Evolutionary conservation across 2,888 invertebrate species (phyloP), one percentile per base, ranked within the genome.

Genomic region (Sinelater perroti): DNA sequence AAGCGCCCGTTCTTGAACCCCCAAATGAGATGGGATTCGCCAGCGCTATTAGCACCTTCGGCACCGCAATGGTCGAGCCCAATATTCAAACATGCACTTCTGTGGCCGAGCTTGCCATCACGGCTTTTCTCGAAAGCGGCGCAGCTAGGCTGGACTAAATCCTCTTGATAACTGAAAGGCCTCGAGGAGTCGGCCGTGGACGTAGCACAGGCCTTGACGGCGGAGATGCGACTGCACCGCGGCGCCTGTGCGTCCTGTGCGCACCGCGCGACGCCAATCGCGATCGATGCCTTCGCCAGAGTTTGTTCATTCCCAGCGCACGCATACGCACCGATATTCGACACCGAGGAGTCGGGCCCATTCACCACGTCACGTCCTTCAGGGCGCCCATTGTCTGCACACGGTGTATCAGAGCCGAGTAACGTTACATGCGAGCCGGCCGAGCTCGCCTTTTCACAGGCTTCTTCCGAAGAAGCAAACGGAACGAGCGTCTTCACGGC

Each of bases 221-320:
- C 69, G 73, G 71, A 62, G 63, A 61, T 70, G 70, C 72, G 75
- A 75, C 74, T 73, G 73, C 73, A 71, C 69, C 71, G 73, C 72
- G 72, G 68, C 72, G 73, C 69, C 70, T 68, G 69, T 70, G 67
- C 69, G 72, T n/a, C 72, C 70, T 67, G 69, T 70, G 67, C 69
- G 72, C 72, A 71, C 66, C 69, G 63, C 61, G 64, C 71, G 72
- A 70, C 72, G 72, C 68, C 71, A 67, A 60, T 64, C 62, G 63
- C 72, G 72, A 73, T 74, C 73, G 74, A 74, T 73, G 72, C 62
- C 65, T 67, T 63, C 66, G 68, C 70, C 63, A 62, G 50, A 54
- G 53, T 57, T 45, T 54, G 56, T 56, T 50, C 49, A 50, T 59
- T 52, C 47, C 44, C 56, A 60, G 54, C 59, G 55, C 55, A 59